Base-by-base conservation (phyloP, 1,140 invertebrate genomes). In the Bombus impatiens region DNA sequence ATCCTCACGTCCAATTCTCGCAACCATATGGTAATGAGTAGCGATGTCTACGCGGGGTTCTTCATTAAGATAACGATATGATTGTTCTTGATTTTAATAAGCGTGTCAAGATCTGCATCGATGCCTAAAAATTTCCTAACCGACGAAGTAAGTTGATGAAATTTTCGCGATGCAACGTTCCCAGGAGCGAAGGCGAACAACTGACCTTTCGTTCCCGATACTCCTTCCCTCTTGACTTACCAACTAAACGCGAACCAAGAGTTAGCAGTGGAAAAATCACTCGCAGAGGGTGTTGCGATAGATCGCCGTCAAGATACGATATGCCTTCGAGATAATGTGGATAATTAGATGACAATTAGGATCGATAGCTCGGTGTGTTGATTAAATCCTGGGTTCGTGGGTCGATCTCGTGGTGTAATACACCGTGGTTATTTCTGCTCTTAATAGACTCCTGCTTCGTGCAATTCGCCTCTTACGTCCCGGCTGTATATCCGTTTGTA, bases 71-170 rank as follows among this genome's bases (percentile, higher is more conserved):
- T 32, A 74, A 82, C 68, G 53, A 82, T 12, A 68, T 44, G 68
- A 80, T 80, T 80, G 78, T 80, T 71, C n/a, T 18, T 10, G 13
- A 71, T 47, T 59, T 75, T 75, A 82, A 82, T 75, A 62, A 82
- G 28, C 40, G 65, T 13, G 22, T 28, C n/a, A 25, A 18, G 78
- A 68, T 44, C 25, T 44, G 12, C 42, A 67, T 47, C 32, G 32
- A 35, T 35, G 47, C 3, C 5, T 22, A 47, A 15, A n/a, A 53
- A 71, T 53, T 81, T 81, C 47, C 6, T 68, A 53, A 53, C 18
- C 18, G 47, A 53, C 47, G 47, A 1, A 22, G 18, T 53, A 59
- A 72, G 32, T 57, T n/a, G 42, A 53, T 44, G 77, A 67, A 81
- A 81, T 81, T 81, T 81, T 57, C 79, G 18, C 25, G 44, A 42